phyloP scores from a whole-genome alignment of 2,113 vertebrate genomes.

The Tyto alba region DNA sequence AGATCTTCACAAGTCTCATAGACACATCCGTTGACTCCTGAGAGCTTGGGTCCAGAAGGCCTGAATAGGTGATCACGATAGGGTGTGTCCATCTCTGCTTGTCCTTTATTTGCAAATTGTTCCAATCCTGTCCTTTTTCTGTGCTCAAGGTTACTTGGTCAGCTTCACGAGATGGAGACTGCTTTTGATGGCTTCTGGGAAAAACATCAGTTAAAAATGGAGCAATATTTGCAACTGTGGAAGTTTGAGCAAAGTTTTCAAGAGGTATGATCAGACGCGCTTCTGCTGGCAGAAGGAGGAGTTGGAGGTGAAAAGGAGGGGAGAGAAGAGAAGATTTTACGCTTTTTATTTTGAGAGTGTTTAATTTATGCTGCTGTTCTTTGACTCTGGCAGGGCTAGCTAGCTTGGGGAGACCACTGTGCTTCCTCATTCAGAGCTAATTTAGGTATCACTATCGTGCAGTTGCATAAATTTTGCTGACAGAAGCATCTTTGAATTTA shows the following conservation, averaged over 20 bases:
- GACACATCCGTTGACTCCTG: rapidly evolving
- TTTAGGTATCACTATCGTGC: neutral
- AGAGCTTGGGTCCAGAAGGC: neutral
- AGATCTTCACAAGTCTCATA: neutral
- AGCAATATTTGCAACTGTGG: conserved; percentile 91
- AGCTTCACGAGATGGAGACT: conserved; percentile 92
- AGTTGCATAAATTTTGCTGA: neutral
- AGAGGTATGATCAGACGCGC: conserved; percentile 73
- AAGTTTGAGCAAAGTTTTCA: conserved; percentile 92
- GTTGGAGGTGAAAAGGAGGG: neutral
- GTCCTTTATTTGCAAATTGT: neutral
- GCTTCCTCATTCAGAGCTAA: neutral
- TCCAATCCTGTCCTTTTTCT: neutral
- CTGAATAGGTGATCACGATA: neutral
- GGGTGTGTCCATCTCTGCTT: neutral
- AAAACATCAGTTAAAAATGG: conserved; percentile 93
- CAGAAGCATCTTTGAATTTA: neutral
- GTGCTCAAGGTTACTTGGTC: conserved; percentile 82
- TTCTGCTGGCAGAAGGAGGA: neutral
- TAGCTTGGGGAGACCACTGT: neutral
- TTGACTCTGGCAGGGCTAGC: neutral
- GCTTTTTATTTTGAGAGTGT: neutral
- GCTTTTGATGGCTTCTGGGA: conserved; percentile 99
- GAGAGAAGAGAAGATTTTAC: neutral
- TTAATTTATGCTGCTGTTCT: neutral